Evolutionary conservation across 2,888 invertebrate genomes (phyloP).

Genomic region (Sericinus montela): DNA sequence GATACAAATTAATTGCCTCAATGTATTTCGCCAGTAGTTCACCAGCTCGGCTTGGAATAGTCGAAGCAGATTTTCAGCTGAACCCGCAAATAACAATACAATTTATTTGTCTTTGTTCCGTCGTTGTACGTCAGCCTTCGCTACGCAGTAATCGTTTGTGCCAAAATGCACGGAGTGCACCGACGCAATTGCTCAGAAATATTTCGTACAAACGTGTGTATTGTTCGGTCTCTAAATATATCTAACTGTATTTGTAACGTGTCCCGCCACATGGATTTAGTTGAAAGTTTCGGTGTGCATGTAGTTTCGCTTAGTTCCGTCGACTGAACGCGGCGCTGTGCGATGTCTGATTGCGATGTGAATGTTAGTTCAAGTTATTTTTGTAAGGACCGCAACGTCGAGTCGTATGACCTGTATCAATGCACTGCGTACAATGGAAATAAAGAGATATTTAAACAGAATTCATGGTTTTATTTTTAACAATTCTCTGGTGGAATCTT

Average conservation of each 20-base stretch:
- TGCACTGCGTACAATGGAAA: conserved; percentile 61
- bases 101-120: no score
- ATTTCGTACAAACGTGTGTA: conserved; percentile 19
- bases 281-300: not conserved
- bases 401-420: conserved; percentile 36
- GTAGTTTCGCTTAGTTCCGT: conserved; percentile 10
- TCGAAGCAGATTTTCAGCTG: no score
- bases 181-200: conserved; percentile 41
- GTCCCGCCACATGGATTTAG: not conserved
- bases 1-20: no score
- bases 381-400: not conserved
- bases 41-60: no score
- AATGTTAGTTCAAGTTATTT: conserved; percentile 2
- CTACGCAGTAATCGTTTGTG: conserved; percentile 44
- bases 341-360: not conserved
- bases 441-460: conserved; percentile 61
- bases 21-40: no score
- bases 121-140: conserved; percentile 20
- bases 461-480: conserved; percentile 15
- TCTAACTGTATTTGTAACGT: conserved; percentile 1
- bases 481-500: no score
- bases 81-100: no score
- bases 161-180: conserved; percentile 61
- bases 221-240: not conserved
- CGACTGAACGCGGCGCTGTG: not conserved